Base-by-base conservation (phyloP, 2,113 vertebrate species). In the Phyllopteryx taeniolatus region DNA sequence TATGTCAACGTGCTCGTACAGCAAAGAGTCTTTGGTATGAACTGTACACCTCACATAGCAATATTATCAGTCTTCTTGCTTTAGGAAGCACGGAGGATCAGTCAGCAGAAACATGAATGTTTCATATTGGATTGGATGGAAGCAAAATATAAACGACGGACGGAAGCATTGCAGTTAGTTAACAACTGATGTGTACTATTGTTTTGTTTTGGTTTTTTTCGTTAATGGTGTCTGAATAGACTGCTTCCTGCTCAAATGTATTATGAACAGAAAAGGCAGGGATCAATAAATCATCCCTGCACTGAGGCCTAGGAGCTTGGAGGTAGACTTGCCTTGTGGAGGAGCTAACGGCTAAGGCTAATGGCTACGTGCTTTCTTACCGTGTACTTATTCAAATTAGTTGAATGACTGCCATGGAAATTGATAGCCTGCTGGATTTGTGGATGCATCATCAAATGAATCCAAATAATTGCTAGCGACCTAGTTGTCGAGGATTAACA, bases 1-100 rank as follows among this genome's bases (percentile, higher is more conserved):
- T 19, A 42, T 17, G 35, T 20, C 35, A 44, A 39, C 43, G 39
- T 46, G 73, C 78, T 61, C 53, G 82, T 83, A 79, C 82, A 85
- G 82, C 68, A 84, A 70, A 78, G 78, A 85, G 88, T 90, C 88
- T 90, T 91, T 91, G 90, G 90, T 89, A 85, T 84, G 77, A 27
- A 64, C 83, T 78, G 84, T 75, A 86, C 73, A 33, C 67, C 72
- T 83, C 67, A 75, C 57, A 59, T 74, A 83, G 83, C 81, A 51
- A 69, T 59, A 53, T 80, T 77, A 68, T 84, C 77, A 57, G 70
- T 70, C 63, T 81, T 74, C 79, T 72, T 17, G 13, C 74, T 85
- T 77, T 71, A 69, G 73, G 4, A 66, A 66, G 75, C 17, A 31
- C 67, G 56, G 0, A 60, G 66, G 71, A 77, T 69, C 69, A 77